Conservation (phyloP, 1,140 invertebrate genomes). For the Polyergus mexicanus region DNA sequence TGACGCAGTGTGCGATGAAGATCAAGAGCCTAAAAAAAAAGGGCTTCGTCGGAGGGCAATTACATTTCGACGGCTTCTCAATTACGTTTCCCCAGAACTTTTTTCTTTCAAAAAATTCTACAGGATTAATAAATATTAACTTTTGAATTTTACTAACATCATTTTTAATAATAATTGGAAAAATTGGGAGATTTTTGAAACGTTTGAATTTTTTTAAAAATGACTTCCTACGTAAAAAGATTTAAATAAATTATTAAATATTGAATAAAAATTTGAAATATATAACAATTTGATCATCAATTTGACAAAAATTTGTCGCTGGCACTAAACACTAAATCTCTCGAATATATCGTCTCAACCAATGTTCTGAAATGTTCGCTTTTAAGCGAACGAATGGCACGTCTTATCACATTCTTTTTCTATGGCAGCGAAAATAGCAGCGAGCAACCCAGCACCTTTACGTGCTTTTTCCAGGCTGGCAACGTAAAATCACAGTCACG, state of each 20-base stretch:
- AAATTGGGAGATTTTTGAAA: not conserved
- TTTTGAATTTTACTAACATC: not conserved
- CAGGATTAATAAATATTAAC: slow-evolving; percentile 18
- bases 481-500: slow-evolving; percentile 52
- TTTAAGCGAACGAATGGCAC: not conserved
- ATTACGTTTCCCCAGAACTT: not conserved
- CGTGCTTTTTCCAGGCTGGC: slow-evolving; percentile 8
- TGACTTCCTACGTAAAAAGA: not conserved
- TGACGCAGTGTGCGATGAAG: slow-evolving; percentile 13
- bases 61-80: slow-evolving; percentile 45
- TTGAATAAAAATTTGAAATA: not conserved
- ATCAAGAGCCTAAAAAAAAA: slow-evolving; percentile 34
- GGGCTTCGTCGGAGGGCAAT: slow-evolving; percentile 30
- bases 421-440: slow-evolving; percentile 1
- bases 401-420: not conserved
- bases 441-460: not conserved
- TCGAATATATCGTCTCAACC: not conserved
- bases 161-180: not conserved
- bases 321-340: not conserved
- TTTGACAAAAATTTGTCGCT: slow-evolving; percentile 3
- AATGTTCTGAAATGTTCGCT: not conserved
- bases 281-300: not conserved
- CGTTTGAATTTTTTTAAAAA: too few relatives aligned
- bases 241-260: slow-evolving; percentile 18
- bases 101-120: not conserved